Base-by-base conservation (phyloP, 2,888 invertebrate species). In the Drosophila conformis region DNA sequence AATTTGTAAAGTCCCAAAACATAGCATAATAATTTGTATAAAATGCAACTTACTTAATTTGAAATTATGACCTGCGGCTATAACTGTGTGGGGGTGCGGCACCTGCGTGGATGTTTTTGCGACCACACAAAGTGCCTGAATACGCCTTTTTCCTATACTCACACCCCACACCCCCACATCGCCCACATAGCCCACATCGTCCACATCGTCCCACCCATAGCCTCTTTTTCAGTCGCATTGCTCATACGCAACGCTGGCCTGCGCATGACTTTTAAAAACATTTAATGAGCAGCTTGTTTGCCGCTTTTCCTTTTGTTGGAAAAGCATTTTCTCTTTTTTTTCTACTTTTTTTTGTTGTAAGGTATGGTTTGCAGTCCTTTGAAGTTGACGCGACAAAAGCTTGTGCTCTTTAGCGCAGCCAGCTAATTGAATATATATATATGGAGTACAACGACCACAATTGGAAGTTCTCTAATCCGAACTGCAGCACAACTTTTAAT, bases 191-290 rank as follows among this genome's bases (percentile, higher is more conserved):
- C 2, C 31, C 31, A 31, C 31, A 31, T 31, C 31, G 31, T 2
- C 31, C 31, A 31, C 31, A 31, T 31, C 31, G 31, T 2, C 31
- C 7, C 31, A 31, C 38, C 48, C 21, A 25, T 48, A 13, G 29
- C 21, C 13, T 21, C 6, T 35, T 13, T 25, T 21, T 10, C 25
- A 49, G 5, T 40, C 33, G 21, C 58, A 68, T 81, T 65, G 65
- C 69, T 73, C 79, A 81, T 79, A 81, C 82, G 79, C 69, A 58
- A 29, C 42, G 67, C 70, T 64, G 27, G 53, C 66, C 80, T 5
- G 52, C 46, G 61, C 66, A 66, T 49, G 68, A 60, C 62, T 78
- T 81, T 81, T 69, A 60, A 81, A 66, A 73, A 57, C 62, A 51
- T 60, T 78, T 78, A 73, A 81, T 59, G 63, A 73, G 66, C 29